Conservation (phyloP, 1,140 invertebrate genomes). For the Drosophila insularis region DNA sequence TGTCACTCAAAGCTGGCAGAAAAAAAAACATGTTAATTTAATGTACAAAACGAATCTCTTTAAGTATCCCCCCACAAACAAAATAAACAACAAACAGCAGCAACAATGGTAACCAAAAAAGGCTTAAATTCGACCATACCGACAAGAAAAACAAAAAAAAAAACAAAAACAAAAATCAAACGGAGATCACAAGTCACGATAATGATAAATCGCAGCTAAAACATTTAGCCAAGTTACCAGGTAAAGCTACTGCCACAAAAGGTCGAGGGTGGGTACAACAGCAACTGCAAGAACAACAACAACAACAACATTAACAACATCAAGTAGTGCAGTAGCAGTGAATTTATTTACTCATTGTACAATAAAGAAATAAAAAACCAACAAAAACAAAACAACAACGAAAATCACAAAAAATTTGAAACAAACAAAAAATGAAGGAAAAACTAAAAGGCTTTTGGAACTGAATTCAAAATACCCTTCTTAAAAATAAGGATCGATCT, state of each 20-base stretch:
- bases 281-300: slow-evolving; percentile 33
- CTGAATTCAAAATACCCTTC: no score
- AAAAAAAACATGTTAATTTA: slow-evolving; percentile 80
- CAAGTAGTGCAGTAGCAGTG: slow-evolving; percentile 63
- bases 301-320: slow-evolving; percentile 26
- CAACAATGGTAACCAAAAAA: slow-evolving; percentile 51
- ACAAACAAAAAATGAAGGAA: slow-evolving; percentile 26
- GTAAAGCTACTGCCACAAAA: slow-evolving; percentile 69
- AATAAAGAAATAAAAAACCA: slow-evolving; percentile 79
- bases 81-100: slow-evolving; percentile 16
- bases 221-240: slow-evolving; percentile 70
- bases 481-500: no score
- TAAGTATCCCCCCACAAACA: slow-evolving; percentile 33
- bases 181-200: slow-evolving; percentile 82
- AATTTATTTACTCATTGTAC: slow-evolving; percentile 80
- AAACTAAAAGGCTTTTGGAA: background rate
- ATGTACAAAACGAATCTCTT: slow-evolving; percentile 50
- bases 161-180: slow-evolving; percentile 50
- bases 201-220: slow-evolving; percentile 81
- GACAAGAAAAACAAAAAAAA: slow-evolving; percentile 42
- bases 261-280: slow-evolving; percentile 77
- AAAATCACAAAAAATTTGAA: slow-evolving; percentile 18
- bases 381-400: slow-evolving; percentile 43
- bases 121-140: slow-evolving; percentile 42
- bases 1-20: slow-evolving; percentile 64